Evolutionary conservation across 2,113 vertebrate genomes (phyloP).

Genomic region (Oryzias woworae): DNA sequence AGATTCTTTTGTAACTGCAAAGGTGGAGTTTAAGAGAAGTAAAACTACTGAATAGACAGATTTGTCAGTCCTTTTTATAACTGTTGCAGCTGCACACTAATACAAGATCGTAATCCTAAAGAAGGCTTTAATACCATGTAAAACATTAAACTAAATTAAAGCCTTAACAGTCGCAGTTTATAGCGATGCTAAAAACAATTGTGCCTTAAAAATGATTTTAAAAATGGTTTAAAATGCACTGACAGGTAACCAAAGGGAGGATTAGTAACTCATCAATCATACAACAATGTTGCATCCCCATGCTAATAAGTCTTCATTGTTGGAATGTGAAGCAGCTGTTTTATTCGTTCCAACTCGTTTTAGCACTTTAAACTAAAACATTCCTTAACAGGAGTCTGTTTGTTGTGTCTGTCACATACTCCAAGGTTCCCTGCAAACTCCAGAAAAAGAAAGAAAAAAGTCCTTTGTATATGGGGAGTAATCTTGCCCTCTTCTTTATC

Average conservation of each 20-base stretch:
- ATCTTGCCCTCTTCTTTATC: not conserved
- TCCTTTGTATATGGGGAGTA: not conserved
- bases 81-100: no score
- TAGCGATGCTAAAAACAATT: no score
- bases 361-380: not conserved
- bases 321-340: constrained; percentile 2
- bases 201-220: no score
- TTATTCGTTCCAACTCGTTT: not conserved
- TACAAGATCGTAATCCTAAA: no score
- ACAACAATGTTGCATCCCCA: constrained; percentile 25
- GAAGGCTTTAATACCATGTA: no score
- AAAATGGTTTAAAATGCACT: not conserved
- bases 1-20: no score
- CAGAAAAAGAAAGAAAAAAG: not conserved
- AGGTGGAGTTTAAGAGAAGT: no score
- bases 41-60: no score
- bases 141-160: no score
- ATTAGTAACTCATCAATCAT: constrained; percentile 2
- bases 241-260: not conserved
- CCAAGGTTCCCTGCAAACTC: not conserved
- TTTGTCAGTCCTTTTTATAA: no score
- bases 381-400: not conserved
- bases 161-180: no score
- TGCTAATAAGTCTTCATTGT: constrained; percentile 30
- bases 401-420: not conserved